A percentile compares a stretch with the other conserved stretches of the same genome.
Conservation (phyloP, 2,888 invertebrate genomes). For the Thecophora atra region DNA sequence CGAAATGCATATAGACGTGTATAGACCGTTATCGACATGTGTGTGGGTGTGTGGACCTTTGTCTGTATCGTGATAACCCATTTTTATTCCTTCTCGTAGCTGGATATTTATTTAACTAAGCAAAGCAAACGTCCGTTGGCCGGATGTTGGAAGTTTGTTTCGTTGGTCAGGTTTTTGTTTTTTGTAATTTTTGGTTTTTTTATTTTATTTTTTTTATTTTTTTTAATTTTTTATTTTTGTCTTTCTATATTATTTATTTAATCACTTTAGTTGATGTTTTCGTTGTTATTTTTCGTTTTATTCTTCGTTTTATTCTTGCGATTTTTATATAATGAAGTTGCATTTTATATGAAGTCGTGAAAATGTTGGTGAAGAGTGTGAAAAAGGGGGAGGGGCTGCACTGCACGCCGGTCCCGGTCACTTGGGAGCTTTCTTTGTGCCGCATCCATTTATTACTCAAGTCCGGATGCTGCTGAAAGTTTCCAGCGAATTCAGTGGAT, state of each 20-base stretch:
- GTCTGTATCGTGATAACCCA: neutral
- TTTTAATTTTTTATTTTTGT: neutral
- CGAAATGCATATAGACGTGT: no score
- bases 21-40: no score
- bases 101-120: neutral
- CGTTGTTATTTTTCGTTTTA: no score
- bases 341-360: neutral
- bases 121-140: no score
- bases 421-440: neutral
- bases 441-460: constrained; percentile 14
- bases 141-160: no score
- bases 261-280: neutral
- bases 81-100: neutral
- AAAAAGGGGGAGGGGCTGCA: neutral
- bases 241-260: neutral
- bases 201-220: no score
- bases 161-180: no score
- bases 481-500: neutral
- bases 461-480: neutral
- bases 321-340: constrained; percentile 4
- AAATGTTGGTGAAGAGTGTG: neutral
- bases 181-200: no score
- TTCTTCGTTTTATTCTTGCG: no score
- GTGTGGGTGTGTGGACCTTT: neutral
- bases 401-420: no score